Evolutionary conservation across 2,888 invertebrate species (phyloP), one percentile per base, ranked within the genome.

Genomic region (Drosophila meridionalis): DNA sequence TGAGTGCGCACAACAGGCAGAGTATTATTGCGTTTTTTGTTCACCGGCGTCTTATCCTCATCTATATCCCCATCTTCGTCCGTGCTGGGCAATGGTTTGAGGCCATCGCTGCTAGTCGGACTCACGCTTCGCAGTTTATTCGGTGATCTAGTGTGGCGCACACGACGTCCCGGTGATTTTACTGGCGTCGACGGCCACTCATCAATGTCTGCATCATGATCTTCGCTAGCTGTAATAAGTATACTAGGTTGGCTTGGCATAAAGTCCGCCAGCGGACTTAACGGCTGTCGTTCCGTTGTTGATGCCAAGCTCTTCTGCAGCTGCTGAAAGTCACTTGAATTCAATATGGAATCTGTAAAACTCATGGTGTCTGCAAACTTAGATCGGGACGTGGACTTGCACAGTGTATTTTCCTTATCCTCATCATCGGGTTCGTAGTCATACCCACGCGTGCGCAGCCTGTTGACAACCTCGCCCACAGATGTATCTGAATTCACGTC

Each of bases 321-420:
- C 38, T 83, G 80, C 45, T 80, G 89, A 68, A 91, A 89, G 11
- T 92, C 92, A 0, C 83, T 83, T 8, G 88, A 83, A 52, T 93
- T 87, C 4, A 93, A 69, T 9, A 93, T 26, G 0, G 93, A 92
- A 47, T 93, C 93, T 0, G 87, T 91, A 50, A 93, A 92, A 55
- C 92, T 93, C 66, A 90, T 72, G 0, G 93, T 93, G 26, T 92
- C 92, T 0, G 87, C 86, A 6, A 75, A 61, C 48, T 72, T 74
- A 9, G 53, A 65, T 14, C 36, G 30, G 3, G 63, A 75, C n/a
- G 47, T 62, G 1, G 64, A 87, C 72, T 63, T 78, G 43, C 86
- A 77, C 5, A 83, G 14, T 3, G 88, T 88, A 12, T 93, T 92
- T 67, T 93, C 93, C 50, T 92, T 92, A 26, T 89, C 43, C 36